Percentiles rank a stretch among this genome's conserved stretches.
Conservation (phyloP, 2,888 invertebrate genomes). For the Drosophila neotestacea region DNA sequence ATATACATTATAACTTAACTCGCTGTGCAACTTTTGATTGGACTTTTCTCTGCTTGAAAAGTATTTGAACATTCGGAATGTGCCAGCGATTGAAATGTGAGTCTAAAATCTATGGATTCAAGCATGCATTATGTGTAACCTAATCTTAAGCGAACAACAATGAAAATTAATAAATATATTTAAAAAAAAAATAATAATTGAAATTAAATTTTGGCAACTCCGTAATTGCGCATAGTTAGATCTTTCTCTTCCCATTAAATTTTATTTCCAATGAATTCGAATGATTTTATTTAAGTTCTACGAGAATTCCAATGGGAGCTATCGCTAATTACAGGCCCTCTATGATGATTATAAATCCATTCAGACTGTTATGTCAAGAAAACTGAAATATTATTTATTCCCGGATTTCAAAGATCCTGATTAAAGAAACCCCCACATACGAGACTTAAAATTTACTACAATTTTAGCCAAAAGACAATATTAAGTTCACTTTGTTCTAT, state of each 20-base stretch:
- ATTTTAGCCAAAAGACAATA: too few relatives aligned
- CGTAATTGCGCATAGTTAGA: background rate
- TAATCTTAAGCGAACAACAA: constrained; percentile 68
- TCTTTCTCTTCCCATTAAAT: background rate
- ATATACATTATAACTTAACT: constrained; percentile 15
- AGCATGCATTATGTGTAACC: constrained; percentile 50
- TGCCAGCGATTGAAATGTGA: constrained; percentile 28
- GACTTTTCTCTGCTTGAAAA: constrained; percentile 28
- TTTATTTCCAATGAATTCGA: background rate
- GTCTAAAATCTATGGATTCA: constrained; percentile 36
- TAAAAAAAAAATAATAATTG: constrained; percentile 8
- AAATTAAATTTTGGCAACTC: background rate
- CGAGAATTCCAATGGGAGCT: background rate
- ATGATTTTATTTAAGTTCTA: background rate
- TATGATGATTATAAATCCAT: background rate
- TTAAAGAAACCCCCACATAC: too few relatives aligned
- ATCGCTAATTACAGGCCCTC: background rate
- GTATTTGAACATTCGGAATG: constrained; percentile 23
- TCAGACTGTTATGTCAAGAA: too few relatives aligned
- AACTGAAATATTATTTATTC: too few relatives aligned
- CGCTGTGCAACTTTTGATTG: constrained; percentile 23
- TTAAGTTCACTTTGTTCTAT: too few relatives aligned
- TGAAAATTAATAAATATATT: constrained; percentile 67
- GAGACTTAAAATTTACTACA: too few relatives aligned
- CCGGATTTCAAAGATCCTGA: too few relatives aligned